Conservation (phyloP, 2,113 vertebrate species). For the Caloenas nicobarica region DNA sequence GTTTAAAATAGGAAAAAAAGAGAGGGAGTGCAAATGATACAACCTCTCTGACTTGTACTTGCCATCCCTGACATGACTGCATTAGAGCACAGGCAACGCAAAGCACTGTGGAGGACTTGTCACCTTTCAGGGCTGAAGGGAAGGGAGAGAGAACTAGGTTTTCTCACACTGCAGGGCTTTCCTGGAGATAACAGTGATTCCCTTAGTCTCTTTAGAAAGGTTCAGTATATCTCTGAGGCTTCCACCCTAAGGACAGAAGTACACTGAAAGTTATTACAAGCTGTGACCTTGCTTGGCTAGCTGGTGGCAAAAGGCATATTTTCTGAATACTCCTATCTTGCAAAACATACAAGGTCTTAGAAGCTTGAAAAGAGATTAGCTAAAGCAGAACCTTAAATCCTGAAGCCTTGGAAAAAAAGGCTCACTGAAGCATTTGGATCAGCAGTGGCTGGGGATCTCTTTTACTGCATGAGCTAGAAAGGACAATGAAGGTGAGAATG, state of each 20-base stretch:
- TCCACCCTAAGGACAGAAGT: neutral
- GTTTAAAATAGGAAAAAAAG: neutral
- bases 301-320: neutral
- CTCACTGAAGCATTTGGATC: slow-evolving; percentile 23
- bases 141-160: neutral
- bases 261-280: neutral
- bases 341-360: slow-evolving; percentile 52
- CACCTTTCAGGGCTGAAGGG: neutral
- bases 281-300: slow-evolving; percentile 24
- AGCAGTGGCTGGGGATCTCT: slow-evolving; percentile 8
- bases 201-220: neutral
- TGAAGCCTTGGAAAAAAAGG: neutral
- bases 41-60: neutral
- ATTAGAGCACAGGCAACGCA: neutral
- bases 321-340: slow-evolving; percentile 43
- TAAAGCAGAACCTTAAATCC: slow-evolving; percentile 53
- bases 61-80: neutral
- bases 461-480: neutral
- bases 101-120: neutral
- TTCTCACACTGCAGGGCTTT: neutral
- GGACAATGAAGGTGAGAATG: slow-evolving; percentile 13
- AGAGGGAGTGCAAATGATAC: neutral
- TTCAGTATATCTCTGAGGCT: neutral
- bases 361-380: slow-evolving; percentile 61
- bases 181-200: neutral